Percentiles rank a stretch among this genome's conserved stretches.
Conservation (phyloP, 2,113 vertebrate genomes). For the Brachyhypopomus occidentalis region DNA sequence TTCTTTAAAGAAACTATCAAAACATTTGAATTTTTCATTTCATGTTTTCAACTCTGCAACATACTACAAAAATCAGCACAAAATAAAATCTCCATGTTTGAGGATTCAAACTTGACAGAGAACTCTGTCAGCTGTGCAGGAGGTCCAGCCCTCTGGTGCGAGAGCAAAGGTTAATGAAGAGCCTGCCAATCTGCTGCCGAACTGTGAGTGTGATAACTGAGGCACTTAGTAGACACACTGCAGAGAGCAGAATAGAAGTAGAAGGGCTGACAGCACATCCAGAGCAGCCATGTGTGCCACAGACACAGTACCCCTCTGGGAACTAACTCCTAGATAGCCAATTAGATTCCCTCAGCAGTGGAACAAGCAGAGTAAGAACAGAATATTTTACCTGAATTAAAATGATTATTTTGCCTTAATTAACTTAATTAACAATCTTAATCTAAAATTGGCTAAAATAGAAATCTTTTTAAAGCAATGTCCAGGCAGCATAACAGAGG, state of each 20-base stretch:
- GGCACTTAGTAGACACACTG: constrained; percentile 28
- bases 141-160: constrained; percentile 10
- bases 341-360: constrained; percentile 45
- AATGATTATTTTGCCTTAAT: constrained; percentile 9
- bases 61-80: neutral
- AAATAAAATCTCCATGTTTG: neutral
- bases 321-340: constrained; percentile 37
- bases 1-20: neutral
- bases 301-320: constrained; percentile 29
- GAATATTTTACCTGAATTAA: constrained; percentile 17
- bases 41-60: neutral
- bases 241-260: constrained; percentile 19
- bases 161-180: constrained; percentile 43
- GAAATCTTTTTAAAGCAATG: neutral
- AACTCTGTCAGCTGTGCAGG: constrained; percentile 8
- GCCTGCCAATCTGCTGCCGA: constrained; percentile 4
- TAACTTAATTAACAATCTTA: neutral
- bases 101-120: constrained; percentile 9
- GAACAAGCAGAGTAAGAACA: constrained; percentile 25
- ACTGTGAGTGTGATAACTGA: constrained; percentile 22
- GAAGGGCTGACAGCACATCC: constrained; percentile 41
- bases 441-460: neutral
- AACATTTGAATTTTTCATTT: neutral
- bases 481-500: neutral
- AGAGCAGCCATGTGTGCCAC: constrained; percentile 23